phyloP scores from a whole-genome alignment of 2,113 vertebrate species.

The Notothenia coriiceps region DNA sequence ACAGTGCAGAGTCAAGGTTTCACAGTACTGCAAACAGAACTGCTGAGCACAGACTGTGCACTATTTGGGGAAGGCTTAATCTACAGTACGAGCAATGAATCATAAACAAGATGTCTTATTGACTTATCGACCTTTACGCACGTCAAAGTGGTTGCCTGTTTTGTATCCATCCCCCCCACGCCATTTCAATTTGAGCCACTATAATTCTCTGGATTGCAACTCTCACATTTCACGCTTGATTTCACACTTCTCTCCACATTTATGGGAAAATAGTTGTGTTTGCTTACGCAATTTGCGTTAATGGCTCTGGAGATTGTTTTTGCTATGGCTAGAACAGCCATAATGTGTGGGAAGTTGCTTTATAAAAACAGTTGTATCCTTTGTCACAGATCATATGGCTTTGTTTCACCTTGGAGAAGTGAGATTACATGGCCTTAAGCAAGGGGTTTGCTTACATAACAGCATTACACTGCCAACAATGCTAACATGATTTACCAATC shows the following conservation, averaged over 20 bases:
- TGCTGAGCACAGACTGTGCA: constrained; percentile 27
- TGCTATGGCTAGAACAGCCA: constrained; percentile 25
- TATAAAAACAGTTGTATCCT: constrained; percentile 52
- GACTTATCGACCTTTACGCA: constrained; percentile 55
- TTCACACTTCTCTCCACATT: constrained; percentile 68
- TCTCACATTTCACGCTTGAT: constrained; percentile 73
- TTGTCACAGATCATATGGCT: constrained; percentile 61
- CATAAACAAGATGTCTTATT: constrained; percentile 58
- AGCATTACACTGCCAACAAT: not conserved
- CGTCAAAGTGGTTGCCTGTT: constrained; percentile 40
- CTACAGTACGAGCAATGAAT: constrained; percentile 30
- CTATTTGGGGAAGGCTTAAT: constrained; percentile 24
- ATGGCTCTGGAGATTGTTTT: constrained; percentile 67
- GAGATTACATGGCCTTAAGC: constrained; percentile 7
- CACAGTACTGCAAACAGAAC: constrained; percentile 30
- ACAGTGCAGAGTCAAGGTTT: constrained; percentile 37
- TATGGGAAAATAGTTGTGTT: constrained; percentile 58
- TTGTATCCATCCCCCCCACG: constrained; percentile 3
- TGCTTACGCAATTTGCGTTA: constrained; percentile 57
- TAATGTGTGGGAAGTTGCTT: constrained; percentile 50
- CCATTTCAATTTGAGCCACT: constrained; percentile 63
- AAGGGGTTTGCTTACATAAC: not conserved
- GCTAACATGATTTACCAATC: constrained; percentile 6
- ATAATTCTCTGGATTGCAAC: constrained; percentile 60
- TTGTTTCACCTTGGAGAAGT: constrained; percentile 32